These are phyloP conservation scores for Xylocampa areola DNA, from an alignment of 2,888 invertebrate species.

Conservation along the genomic window DNA sequence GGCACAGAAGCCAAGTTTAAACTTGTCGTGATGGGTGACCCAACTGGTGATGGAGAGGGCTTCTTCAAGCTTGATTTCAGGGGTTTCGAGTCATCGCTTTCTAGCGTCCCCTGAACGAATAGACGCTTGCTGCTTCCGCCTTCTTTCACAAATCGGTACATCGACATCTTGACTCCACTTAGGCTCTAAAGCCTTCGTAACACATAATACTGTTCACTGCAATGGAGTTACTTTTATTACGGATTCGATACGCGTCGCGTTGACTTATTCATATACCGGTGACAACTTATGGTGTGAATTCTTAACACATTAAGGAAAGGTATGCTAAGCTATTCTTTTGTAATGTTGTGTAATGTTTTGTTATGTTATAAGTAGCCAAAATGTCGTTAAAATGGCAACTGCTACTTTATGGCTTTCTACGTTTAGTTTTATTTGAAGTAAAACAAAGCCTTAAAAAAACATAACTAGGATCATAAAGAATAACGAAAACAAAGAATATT, in stretches of 20 bases:
- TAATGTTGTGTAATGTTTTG: constrained; percentile 30
- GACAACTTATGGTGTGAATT: constrained; percentile 64
- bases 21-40: constrained; percentile 91
- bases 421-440: constrained; percentile 1
- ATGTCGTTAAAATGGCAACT: constrained; percentile 21
- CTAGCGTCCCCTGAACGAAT: constrained; percentile 93
- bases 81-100: constrained; percentile 90
- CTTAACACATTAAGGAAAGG: constrained; percentile 55
- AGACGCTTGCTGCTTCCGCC: constrained; percentile 90
- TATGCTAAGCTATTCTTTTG: constrained; percentile 50
- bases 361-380: constrained; percentile 15
- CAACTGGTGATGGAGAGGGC: constrained; percentile 84
- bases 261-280: constrained; percentile 60
- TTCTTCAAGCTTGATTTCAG: constrained; percentile 88
- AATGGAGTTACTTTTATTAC: constrained; percentile 73
- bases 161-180: constrained; percentile 88
- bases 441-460: neutral
- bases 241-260: constrained; percentile 80
- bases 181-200: constrained; percentile 74
- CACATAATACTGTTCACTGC: constrained; percentile 80
- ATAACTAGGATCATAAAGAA: neutral
- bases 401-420: constrained; percentile 13
- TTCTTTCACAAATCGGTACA: constrained; percentile 95
- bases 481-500: neutral
- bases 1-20: constrained; percentile 89